Conservation (phyloP, 1,140 invertebrate species). For the Hestina assimilis region DNA sequence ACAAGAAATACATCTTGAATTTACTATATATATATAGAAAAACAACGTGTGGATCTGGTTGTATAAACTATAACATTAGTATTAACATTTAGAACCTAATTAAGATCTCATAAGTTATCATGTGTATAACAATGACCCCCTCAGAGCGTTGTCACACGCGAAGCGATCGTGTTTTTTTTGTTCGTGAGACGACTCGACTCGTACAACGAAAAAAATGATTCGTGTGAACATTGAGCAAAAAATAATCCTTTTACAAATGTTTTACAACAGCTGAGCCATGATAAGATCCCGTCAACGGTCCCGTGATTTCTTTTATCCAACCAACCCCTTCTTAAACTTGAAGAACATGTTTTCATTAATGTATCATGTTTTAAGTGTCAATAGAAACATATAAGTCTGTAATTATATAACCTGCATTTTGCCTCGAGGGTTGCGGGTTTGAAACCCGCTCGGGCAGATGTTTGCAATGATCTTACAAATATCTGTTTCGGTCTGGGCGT, state of each 20-base stretch:
- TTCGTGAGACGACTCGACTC: constrained; percentile 6
- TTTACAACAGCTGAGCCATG: constrained; percentile 26
- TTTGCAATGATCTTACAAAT: no score
- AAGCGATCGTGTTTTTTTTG: constrained; percentile 33
- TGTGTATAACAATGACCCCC: constrained; percentile 27
- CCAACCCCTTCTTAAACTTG: constrained; percentile 4
- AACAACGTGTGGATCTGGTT: neutral
- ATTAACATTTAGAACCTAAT: constrained; percentile 2
- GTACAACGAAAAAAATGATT: constrained; percentile 27
- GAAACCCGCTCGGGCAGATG: no score
- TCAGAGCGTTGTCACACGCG: constrained; percentile 33
- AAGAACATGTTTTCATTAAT: neutral
- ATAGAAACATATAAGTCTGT: neutral
- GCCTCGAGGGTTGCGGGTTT: no score
- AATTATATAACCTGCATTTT: neutral
- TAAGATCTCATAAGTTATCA: constrained; percentile 7
- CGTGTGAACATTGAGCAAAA: constrained; percentile 26
- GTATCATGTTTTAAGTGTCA: neutral
- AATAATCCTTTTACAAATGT: constrained; percentile 17
- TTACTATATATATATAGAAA: neutral
- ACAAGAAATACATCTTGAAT: neutral
- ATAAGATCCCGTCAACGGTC: constrained; percentile 16
- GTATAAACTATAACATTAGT: no score
- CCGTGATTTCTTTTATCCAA: constrained; percentile 11
- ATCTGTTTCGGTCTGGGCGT: no score